Evolutionary conservation across 2,113 vertebrate genomes (phyloP).

Genomic region (Plestiodon gilberti): DNA sequence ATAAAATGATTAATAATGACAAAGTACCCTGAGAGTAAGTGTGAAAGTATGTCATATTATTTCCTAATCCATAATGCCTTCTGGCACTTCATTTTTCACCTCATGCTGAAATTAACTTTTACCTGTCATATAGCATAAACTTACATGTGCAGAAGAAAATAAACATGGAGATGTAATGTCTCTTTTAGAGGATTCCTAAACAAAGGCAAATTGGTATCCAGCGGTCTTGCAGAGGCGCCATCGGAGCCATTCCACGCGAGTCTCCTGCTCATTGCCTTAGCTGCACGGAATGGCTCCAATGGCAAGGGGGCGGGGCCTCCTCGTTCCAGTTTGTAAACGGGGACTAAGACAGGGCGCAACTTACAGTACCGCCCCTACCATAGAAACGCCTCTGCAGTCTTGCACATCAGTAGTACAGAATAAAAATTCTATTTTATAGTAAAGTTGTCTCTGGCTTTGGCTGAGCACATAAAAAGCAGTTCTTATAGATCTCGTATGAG

Average conservation of each 20-base stretch:
- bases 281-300: no score
- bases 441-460: no score
- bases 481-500: no score
- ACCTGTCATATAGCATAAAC: constrained; percentile 1
- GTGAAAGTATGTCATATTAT: not conserved
- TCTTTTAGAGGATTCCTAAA: not conserved
- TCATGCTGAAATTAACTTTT: constrained; percentile 3
- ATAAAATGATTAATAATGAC: constrained; percentile 29
- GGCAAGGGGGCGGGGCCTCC: no score
- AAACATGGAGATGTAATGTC: not conserved
- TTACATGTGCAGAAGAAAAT: not conserved
- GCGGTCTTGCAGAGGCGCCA: not conserved
- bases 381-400: no score
- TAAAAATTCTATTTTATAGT: not conserved
- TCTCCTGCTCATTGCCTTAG: no score
- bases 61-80: not conserved
- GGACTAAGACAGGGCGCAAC: no score
- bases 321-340: no score
- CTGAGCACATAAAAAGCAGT: no score
- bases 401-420: not conserved
- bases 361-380: no score
- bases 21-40: not conserved
- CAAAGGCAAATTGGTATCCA: not conserved
- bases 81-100: not conserved
- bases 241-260: no score